Conservation (phyloP, 2,113 vertebrate genomes). For the Cricetomys ansorgei region DNA sequence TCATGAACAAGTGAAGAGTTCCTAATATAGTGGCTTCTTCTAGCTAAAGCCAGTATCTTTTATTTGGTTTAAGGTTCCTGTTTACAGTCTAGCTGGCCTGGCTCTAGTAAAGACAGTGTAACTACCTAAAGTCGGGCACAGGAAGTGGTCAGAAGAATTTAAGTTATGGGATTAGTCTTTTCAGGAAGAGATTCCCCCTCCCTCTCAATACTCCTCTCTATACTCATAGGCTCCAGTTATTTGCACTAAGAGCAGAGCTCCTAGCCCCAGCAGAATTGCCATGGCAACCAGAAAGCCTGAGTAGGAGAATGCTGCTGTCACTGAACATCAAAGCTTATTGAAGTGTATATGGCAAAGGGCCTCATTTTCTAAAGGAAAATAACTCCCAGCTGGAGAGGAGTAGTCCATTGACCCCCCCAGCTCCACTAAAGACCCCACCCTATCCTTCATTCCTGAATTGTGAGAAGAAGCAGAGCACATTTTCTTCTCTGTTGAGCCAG, state of each 20-base stretch:
- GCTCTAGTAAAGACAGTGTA: not conserved
- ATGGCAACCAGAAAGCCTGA: constrained; percentile 60
- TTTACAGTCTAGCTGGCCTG: not conserved
- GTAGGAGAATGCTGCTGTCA: not conserved
- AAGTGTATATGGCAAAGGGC: not conserved
- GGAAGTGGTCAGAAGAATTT: not conserved
- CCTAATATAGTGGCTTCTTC: not conserved
- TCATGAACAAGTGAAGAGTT: not conserved
- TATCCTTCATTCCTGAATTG: not conserved
- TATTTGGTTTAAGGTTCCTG: not conserved
- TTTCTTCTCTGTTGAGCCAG: not conserved
- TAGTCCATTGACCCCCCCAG: not conserved
- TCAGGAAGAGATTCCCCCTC: not conserved
- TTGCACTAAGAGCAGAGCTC: not conserved
- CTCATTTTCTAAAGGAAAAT: not conserved
- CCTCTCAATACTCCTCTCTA: not conserved
- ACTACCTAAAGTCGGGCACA: not conserved
- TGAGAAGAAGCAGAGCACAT: not conserved
- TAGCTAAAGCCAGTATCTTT: not conserved
- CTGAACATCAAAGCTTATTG: constrained; percentile 18
- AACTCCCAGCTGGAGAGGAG: not conserved
- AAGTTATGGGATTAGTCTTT: not conserved
- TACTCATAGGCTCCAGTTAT: not conserved
- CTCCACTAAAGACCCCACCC: not conserved
- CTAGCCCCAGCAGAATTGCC: not conserved